Base-by-base conservation (phyloP, 2,797 vertebrate species). In the Erethizon dorsatum region DNA sequence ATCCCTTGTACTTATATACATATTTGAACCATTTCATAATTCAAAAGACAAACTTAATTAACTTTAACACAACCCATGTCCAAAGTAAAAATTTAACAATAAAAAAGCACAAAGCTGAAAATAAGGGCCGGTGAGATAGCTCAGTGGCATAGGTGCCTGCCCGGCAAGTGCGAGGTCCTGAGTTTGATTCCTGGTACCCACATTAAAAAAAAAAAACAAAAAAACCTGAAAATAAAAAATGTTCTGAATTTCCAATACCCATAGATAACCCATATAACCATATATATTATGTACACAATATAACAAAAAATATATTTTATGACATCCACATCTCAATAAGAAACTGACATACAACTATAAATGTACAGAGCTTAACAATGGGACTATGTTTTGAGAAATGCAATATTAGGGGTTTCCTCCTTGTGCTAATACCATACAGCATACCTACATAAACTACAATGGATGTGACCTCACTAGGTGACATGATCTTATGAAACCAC, bases 41-140 rank as follows among this genome's bases (percentile, higher is more conserved):
- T 85, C 67, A 67, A 87, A 90, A 88, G 69, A 17, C 31, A 85
- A 90, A 92, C 63, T 80, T 75, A 94, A 78, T 59, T 88, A 93
- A 88, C 71, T 54, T 94, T 90, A 77, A 88, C 83, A 45, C 79
- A 61, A 88, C 22, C 75, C 45, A 77, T 14, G 9, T 33, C 75
- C 5, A 33, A 31, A 71, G 28, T 73, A 69, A 84, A 88, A 93
- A 93, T 54, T 88, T 56, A 93, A 78, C 63, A 90, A 61, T 59
- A 86, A 56, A 77, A 94, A 95, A 93, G 33, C 45, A 88, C 65
- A 86, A 69, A 96, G 45, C 22, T 56, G 50, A 91, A 84, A 92
- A n/a, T 28, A 69, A 41, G 37, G 37, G 37, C 37, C 37, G 37
- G 37, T 41, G 37, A 41, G 37, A 41, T 41, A 41, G 37, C 37